Evolutionary conservation across 2,888 invertebrate genomes (phyloP).

Genomic region (Aspidiotus rigidus): DNA sequence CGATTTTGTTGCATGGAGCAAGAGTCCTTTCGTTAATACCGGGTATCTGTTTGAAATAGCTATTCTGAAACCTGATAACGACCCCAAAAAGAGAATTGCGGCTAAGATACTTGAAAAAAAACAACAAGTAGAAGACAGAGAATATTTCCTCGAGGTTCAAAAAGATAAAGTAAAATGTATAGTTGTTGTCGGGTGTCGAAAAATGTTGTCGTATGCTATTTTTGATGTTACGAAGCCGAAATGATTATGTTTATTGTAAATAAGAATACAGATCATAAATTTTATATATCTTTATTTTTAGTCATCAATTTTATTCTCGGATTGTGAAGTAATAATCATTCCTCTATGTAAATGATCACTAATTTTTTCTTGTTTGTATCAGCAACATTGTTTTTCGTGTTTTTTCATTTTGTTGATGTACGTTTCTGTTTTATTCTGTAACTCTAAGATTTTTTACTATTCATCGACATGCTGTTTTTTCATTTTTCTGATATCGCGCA

Average conservation of each 20-base stretch:
- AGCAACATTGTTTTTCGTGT: no score
- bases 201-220: not conserved
- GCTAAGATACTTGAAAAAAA: not conserved
- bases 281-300: no score
- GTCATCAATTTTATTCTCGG: no score
- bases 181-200: not conserved
- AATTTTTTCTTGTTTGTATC: no score
- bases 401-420: no score
- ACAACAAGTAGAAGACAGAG: not conserved
- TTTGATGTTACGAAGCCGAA: not conserved
- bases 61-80: not conserved
- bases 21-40: not conserved
- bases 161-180: not conserved
- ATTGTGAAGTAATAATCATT: no score
- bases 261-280: no score
- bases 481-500: no score
- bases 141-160: not conserved
- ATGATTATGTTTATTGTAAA: not conserved
- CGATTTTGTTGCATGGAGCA: not conserved
- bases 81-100: not conserved
- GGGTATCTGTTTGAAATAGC: slow-evolving; percentile 6
- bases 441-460: no score
- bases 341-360: no score
- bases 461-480: no score
- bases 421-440: no score